Conservation (phyloP, 2,888 invertebrate genomes). For the Chymomyza fuscimana region DNA sequence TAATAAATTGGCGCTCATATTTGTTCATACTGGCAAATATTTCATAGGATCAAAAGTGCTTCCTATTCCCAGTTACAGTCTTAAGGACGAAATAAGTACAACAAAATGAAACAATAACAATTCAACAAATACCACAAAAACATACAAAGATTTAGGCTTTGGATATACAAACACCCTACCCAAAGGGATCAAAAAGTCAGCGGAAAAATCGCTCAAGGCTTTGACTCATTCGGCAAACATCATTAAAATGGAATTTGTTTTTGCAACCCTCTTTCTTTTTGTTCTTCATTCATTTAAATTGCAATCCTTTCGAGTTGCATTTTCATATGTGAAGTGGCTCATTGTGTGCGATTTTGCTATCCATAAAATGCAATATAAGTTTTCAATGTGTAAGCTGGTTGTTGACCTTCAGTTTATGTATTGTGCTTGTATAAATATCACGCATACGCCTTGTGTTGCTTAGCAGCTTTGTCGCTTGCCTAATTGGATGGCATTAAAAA, state of each 20-base stretch:
- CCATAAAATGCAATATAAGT: neutral
- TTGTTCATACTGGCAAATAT: too few relatives aligned
- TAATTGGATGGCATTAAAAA: constrained; percentile 60
- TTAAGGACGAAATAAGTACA: neutral
- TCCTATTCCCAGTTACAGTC: too few relatives aligned
- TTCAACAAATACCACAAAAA: neutral
- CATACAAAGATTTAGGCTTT: neutral
- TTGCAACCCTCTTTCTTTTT: neutral
- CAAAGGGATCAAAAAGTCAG: neutral
- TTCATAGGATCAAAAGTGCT: too few relatives aligned
- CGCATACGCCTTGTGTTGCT: constrained; percentile 1
- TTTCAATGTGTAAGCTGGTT: neutral
- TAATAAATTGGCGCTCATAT: too few relatives aligned
- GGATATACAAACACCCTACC: neutral
- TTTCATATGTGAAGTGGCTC: constrained; percentile 24
- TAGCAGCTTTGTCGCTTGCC: constrained; percentile 17
- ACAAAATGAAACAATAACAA: neutral
- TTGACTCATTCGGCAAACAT: constrained; percentile 29
- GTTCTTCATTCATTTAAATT: constrained; percentile 24
- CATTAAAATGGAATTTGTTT: constrained; percentile 26
- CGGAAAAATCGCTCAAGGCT: neutral
- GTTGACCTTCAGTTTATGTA: neutral
- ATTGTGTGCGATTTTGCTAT: neutral
- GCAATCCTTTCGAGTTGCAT: constrained; percentile 25
- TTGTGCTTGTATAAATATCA: neutral